These are phyloP conservation scores for Cheilosia urbana DNA, from an alignment of 2,888 invertebrate species.

Conservation along the genomic window DNA sequence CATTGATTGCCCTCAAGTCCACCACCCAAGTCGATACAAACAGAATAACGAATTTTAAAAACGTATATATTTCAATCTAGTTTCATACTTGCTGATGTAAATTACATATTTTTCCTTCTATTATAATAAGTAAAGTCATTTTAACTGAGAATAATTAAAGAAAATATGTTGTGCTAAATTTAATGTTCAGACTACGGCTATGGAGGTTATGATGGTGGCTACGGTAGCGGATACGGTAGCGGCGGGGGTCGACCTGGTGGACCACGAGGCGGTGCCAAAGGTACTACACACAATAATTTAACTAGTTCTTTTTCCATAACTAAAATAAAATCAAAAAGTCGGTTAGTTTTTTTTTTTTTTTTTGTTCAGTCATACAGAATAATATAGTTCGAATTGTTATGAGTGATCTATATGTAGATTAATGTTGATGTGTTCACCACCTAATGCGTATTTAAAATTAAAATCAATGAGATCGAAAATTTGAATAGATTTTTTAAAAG, in stretches of 20 bases:
- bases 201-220: slow-evolving; percentile 87
- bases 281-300: slow-evolving; percentile 84
- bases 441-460: slow-evolving; percentile 34
- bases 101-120: slow-evolving; percentile 44
- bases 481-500: background rate
- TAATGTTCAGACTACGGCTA: slow-evolving; percentile 87
- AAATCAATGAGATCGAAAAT: background rate
- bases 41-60: slow-evolving; percentile 20
- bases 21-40: slow-evolving; percentile 64
- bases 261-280: slow-evolving; percentile 94
- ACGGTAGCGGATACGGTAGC: slow-evolving; percentile 94
- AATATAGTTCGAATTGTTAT: slow-evolving; percentile 58
- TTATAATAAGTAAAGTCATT: slow-evolving; percentile 55
- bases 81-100: slow-evolving; percentile 62
- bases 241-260: slow-evolving; percentile 92
- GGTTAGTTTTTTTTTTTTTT: slow-evolving; percentile 52
- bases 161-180: slow-evolving; percentile 70
- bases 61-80: slow-evolving; percentile 42
- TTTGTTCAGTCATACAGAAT: slow-evolving; percentile 53
- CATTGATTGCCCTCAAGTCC: slow-evolving; percentile 66
- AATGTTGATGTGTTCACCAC: slow-evolving; percentile 68
- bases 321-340: slow-evolving; percentile 47
- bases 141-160: slow-evolving; percentile 63
- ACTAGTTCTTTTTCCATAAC: slow-evolving; percentile 58
- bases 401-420: slow-evolving; percentile 63